phyloP scores from a whole-genome alignment of 2,113 vertebrate species.

The Neolamprologus devosi region DNA sequence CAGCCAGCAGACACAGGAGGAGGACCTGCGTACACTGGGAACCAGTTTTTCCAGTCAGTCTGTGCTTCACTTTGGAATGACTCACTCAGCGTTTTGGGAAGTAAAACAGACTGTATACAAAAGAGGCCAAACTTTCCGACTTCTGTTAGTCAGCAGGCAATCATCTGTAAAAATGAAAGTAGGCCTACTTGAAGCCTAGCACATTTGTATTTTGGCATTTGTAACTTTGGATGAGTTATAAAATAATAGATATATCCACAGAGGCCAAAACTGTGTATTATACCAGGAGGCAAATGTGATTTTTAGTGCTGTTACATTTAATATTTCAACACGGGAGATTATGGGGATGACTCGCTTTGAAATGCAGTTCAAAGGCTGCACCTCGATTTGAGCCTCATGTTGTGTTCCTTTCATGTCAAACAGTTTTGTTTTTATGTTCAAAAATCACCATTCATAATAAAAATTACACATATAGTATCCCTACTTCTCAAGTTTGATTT shows the following conservation, averaged over 20 bases:
- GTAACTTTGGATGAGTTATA: neutral
- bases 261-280: neutral
- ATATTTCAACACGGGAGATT: neutral
- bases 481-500: neutral
- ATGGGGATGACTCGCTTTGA: neutral
- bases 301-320: neutral
- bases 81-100: neutral
- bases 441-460: neutral
- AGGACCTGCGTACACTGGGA: neutral
- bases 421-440: neutral
- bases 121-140: neutral
- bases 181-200: neutral
- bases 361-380: neutral
- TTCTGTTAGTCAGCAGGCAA: neutral
- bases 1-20: neutral
- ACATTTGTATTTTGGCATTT: neutral
- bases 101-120: neutral
- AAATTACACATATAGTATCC: neutral
- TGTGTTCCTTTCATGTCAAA: neutral
- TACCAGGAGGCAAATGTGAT: rapidly evolving
- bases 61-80: neutral
- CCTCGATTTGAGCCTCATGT: neutral
- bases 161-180: neutral
- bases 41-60: neutral
- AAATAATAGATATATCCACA: neutral